phyloP scores from a whole-genome alignment of 2,888 invertebrate genomes.

The Meghimatium bilineatum region DNA sequence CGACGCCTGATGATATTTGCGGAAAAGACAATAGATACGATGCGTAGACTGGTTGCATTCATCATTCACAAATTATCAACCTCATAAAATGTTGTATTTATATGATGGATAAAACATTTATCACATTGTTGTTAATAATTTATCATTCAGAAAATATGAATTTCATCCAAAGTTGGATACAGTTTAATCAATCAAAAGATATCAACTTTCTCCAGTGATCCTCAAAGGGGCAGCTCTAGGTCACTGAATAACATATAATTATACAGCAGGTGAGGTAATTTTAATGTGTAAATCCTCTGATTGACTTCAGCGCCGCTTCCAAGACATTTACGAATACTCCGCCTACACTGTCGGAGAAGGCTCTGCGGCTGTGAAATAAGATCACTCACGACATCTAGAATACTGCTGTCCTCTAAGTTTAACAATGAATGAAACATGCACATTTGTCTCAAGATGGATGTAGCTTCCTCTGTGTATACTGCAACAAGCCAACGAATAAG shows the following conservation, averaged over 20 bases:
- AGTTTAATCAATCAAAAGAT: too few relatives aligned
- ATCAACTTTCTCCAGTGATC: neutral
- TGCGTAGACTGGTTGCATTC: too few relatives aligned
- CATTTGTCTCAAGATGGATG: constrained; percentile 39
- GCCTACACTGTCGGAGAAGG: constrained; percentile 62
- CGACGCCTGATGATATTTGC: too few relatives aligned
- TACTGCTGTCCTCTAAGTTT: constrained; percentile 41
- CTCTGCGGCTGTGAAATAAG: constrained; percentile 55
- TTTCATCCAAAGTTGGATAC: too few relatives aligned
- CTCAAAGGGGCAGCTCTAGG: constrained; percentile 34
- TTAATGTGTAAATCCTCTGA: constrained; percentile 57
- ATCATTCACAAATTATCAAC: too few relatives aligned
- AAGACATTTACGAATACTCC: constrained; percentile 56
- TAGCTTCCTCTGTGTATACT: constrained; percentile 64
- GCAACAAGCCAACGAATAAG: constrained; percentile 63
- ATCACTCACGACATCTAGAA: constrained; percentile 46
- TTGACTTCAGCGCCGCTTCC: constrained; percentile 55
- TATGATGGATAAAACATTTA: too few relatives aligned
- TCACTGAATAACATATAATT: constrained; percentile 64
- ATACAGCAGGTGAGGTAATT: constrained; percentile 61
- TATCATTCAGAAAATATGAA: too few relatives aligned
- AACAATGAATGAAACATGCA: constrained; percentile 43
- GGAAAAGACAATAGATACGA: too few relatives aligned
- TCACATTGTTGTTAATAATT: too few relatives aligned
- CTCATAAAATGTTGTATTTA: too few relatives aligned